Conservation (phyloP, 2,888 invertebrate genomes). For the Norana najaformis region DNA sequence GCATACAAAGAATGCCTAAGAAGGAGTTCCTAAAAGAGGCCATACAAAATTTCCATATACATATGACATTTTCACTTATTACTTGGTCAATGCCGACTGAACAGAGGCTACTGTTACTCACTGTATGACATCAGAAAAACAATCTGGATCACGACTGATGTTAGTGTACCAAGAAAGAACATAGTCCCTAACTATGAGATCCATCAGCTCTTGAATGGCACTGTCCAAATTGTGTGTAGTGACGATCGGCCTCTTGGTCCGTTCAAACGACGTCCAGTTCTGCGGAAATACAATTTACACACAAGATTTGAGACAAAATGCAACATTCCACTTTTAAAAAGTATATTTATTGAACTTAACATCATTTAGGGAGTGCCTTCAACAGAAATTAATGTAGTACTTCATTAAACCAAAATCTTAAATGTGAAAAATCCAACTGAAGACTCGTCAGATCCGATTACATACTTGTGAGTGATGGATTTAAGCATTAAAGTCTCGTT, state of each 20-base stretch:
- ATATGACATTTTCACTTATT: neutral
- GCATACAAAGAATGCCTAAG: no score
- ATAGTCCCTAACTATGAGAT: constrained; percentile 79
- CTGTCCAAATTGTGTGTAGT: constrained; percentile 77
- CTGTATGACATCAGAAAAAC: constrained; percentile 61
- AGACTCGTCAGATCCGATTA: neutral
- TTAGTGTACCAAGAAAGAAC: constrained; percentile 76
- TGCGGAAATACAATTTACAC: constrained; percentile 25
- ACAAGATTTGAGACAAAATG: neutral
- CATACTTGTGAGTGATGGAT: no score
- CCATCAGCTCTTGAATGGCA: constrained; percentile 79
- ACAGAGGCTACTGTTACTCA: constrained; percentile 48
- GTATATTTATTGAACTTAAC: neutral
- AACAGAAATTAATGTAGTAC: neutral
- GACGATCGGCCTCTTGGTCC: constrained; percentile 46
- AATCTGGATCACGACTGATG: constrained; percentile 71
- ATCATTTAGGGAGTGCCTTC: neutral
- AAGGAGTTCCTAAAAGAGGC: neutral
- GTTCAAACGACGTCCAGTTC: neutral
- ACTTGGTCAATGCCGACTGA: no score
- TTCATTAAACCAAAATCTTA: neutral
- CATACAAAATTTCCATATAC: neutral
- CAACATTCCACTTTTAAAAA: neutral
- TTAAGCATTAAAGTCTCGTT: no score
- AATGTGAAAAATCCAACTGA: neutral